Evolutionary conservation across 2,888 invertebrate species (phyloP).

Genomic region (Archaeoteleia sp.): DNA sequence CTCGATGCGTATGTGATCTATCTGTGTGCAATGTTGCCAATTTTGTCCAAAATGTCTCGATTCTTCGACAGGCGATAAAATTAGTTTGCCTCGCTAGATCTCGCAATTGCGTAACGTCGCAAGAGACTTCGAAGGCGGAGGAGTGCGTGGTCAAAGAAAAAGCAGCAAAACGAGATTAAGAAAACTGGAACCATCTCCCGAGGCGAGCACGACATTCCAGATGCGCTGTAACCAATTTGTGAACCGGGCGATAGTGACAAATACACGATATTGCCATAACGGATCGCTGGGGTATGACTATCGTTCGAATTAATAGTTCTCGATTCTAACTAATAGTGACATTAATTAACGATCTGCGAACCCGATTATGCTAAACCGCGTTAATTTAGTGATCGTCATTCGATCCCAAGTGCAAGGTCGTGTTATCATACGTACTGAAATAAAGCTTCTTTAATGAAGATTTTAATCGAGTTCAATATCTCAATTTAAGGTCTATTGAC

Average conservation of each 20-base stretch:
- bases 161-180: constrained; percentile 38
- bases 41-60: too few species aligned
- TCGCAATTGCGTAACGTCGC: constrained; percentile 13
- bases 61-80: too few species aligned
- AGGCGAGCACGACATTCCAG: constrained; percentile 59
- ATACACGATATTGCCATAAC: constrained; percentile 70
- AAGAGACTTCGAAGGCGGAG: constrained; percentile 17
- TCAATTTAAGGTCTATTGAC: too few species aligned
- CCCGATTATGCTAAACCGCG: constrained; percentile 68
- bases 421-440: constrained; percentile 1
- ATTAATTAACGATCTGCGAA: constrained; percentile 69
- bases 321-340: constrained; percentile 68
- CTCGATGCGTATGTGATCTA: too few species aligned
- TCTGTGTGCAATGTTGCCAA: too few species aligned
- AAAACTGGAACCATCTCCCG: constrained; percentile 41
- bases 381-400: constrained; percentile 67
- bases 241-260: constrained; percentile 68
- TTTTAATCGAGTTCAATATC: too few species aligned
- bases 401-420: constrained; percentile 20
- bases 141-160: constrained; percentile 26
- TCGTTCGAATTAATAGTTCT: constrained; percentile 69
- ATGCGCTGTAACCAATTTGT: constrained; percentile 70
- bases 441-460: too few species aligned
- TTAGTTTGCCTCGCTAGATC: too few species aligned
- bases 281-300: constrained; percentile 64